Base-by-base conservation (phyloP, 2,113 vertebrate species). In the Tupaia chinensis region DNA sequence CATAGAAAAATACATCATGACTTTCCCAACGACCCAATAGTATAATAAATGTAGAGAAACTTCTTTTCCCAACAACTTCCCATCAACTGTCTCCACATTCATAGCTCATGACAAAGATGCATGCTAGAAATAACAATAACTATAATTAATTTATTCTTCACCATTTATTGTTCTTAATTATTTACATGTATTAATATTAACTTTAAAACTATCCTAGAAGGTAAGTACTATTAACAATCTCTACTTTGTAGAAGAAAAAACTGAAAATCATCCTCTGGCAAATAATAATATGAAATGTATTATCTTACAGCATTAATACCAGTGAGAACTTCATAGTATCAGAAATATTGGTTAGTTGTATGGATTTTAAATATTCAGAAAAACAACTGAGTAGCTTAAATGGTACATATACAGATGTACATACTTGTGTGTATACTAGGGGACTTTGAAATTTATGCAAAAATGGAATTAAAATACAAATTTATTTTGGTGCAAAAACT, bases 311-410 rank as follows among this genome's bases (percentile, higher is more conserved):
- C 27, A 66, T 53, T 61, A 91, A 58, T 17, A 69, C n/a, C 14
- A 56, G 15, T 27, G 69, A 73, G 32, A 90, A 83, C 25, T 32
- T 58, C 69, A 78, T 20, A 68, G 20, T 29, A 61, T 90, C 93
- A 79, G 12, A 20, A 78, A 74, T 8, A 56, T 0, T 78, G 56
- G 11, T 72, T 27, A 23, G 25, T 20, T 81, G n/a, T 76, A n/a
- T 86, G 68, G 34, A 91, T 54, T 89, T 78, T 60, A 84, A 83
- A 65, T 74, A 87, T 34, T 78, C 85, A 87, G 53, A 77, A 85
- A 92, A 92, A 82, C 9, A 91, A 54, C 0, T 34, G 54, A 27
- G 9, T 22, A 65, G 78, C 22, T 76, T 89, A 82, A 81, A 83
- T 12, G 58, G 74, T 32, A 53, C 5, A 27, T 3, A 17, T 7